A percentile compares a stretch with the other conserved stretches of the same genome.
Conservation (phyloP, 2,113 vertebrate genomes). For the Grammatotria lemairii region DNA sequence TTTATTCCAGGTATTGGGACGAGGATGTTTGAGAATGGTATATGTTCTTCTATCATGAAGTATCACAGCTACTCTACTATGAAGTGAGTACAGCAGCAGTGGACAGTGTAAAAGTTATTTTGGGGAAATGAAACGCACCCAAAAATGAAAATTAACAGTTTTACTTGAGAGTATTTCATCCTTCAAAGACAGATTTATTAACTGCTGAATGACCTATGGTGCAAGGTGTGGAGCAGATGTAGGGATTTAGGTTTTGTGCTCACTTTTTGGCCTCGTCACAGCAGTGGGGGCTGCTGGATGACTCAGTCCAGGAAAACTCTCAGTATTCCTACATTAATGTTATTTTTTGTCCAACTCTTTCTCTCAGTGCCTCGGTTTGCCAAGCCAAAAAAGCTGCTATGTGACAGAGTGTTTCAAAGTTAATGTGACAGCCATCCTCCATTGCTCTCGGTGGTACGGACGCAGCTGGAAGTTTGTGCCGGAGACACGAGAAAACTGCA, state of each 20-base stretch:
- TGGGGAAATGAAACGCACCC: neutral
- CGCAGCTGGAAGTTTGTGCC: neutral
- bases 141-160: slow-evolving; percentile 9
- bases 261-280: neutral
- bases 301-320: slow-evolving; percentile 5
- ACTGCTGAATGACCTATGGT: slow-evolving; percentile 1
- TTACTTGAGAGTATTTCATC: neutral
- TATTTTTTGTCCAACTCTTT: neutral
- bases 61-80: neutral
- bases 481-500: neutral
- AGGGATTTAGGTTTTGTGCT: slow-evolving; percentile 7
- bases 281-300: neutral
- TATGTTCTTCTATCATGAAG: neutral
- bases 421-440: neutral
- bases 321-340: neutral
- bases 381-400: slow-evolving; percentile 11
- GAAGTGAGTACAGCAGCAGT: neutral
- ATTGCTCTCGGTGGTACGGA: neutral
- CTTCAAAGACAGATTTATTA: slow-evolving; percentile 44
- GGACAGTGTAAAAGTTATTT: neutral
- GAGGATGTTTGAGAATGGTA: neutral
- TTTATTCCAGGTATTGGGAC: no score
- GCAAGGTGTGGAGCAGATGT: slow-evolving; percentile 7
- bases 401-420: slow-evolving; percentile 8
- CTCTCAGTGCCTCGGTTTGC: neutral